A percentile compares a stretch with the other conserved stretches of the same genome.
phyloP scores from a whole-genome alignment of 2,888 invertebrate genomes.

The Drosophila setosimentum region DNA sequence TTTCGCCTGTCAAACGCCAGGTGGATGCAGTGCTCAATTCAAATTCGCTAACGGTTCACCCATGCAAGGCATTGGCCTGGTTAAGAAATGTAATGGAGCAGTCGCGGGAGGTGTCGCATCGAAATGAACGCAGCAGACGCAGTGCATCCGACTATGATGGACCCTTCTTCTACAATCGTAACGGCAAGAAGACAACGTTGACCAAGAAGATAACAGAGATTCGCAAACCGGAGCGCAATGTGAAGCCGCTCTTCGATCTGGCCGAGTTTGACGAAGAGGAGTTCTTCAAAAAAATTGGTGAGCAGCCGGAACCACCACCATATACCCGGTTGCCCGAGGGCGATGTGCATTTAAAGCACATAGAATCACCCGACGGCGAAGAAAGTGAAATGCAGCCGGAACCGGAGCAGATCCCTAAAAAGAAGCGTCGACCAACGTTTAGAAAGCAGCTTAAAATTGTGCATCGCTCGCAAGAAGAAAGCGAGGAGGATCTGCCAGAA shows the following conservation, averaged over 20 bases:
- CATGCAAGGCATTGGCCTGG: constrained; percentile 71
- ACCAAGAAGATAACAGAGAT: constrained; percentile 81
- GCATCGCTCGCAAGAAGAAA: constrained; percentile 38
- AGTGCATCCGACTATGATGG: constrained; percentile 63
- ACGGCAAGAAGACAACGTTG: constrained; percentile 66
- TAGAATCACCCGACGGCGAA: constrained; percentile 75
- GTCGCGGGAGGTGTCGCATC: constrained; percentile 55
- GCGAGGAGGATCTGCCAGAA: constrained; percentile 18
- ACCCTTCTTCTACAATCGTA: constrained; percentile 71
- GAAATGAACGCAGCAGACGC: constrained; percentile 66
- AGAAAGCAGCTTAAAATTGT: constrained; percentile 57
- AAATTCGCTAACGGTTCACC: constrained; percentile 46
- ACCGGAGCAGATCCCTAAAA: constrained; percentile 37
- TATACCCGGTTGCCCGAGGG: constrained; percentile 77
- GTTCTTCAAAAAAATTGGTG: constrained; percentile 77
- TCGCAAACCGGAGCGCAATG: constrained; percentile 75
- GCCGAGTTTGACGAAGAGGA: constrained; percentile 80
- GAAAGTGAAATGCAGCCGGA: constrained; percentile 71
- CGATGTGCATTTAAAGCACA: constrained; percentile 80
- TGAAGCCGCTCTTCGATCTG: constrained; percentile 58
- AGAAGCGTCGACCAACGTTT: constrained; percentile 11
- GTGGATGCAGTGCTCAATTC: constrained; percentile 1
- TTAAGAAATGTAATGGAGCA: constrained; percentile 70
- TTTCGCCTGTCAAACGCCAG: constrained; percentile 57
- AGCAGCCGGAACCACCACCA: constrained; percentile 65